Percentiles rank a stretch among this genome's conserved stretches.
phyloP scores from a whole-genome alignment of 2,113 vertebrate species.

The Gambusia holbrooki region DNA sequence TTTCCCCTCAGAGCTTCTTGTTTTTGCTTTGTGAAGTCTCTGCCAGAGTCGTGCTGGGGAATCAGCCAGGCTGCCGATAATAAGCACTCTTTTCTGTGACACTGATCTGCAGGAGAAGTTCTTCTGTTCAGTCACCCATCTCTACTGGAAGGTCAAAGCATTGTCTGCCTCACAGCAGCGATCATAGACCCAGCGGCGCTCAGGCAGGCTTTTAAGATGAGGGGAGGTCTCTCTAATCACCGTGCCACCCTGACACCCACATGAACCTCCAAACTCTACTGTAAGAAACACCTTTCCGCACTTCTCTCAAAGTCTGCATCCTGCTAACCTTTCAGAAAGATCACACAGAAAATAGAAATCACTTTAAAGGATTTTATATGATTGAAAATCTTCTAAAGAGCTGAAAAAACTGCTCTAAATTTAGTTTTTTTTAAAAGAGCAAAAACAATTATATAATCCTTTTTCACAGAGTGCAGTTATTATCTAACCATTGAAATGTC shows the following conservation, averaged over 20 bases:
- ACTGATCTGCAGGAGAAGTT: conserved; percentile 35
- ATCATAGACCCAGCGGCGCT: not conserved
- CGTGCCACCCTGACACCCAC: conserved; percentile 1
- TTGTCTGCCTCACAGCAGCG: conserved; percentile 30
- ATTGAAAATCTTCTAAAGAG: not conserved
- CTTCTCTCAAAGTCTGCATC: not conserved
- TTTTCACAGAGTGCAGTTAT: not conserved
- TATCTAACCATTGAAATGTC: too few species aligned
- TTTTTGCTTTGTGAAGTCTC: conserved; percentile 16
- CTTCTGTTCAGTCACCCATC: conserved; percentile 17
- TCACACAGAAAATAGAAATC: not conserved
- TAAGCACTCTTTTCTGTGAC: conserved; percentile 19
- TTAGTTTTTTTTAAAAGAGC: too few species aligned
- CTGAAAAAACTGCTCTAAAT: too few species aligned
- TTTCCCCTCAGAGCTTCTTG: conserved; percentile 1
- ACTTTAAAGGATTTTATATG: not conserved
- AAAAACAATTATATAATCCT: not conserved
- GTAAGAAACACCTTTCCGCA: not conserved
- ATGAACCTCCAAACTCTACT: not conserved
- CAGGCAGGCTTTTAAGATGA: not conserved
- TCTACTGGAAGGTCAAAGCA: conserved; percentile 26
- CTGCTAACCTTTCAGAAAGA: conserved; percentile 1
- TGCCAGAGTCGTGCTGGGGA: not conserved
- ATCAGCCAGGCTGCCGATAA: conserved; percentile 38
- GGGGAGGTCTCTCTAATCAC: conserved; percentile 25